Percentiles rank a stretch among this genome's conserved stretches.
Evolutionary conservation across 2,113 vertebrate genomes (phyloP).

Genomic region (Choloepus hoffmanni): DNA sequence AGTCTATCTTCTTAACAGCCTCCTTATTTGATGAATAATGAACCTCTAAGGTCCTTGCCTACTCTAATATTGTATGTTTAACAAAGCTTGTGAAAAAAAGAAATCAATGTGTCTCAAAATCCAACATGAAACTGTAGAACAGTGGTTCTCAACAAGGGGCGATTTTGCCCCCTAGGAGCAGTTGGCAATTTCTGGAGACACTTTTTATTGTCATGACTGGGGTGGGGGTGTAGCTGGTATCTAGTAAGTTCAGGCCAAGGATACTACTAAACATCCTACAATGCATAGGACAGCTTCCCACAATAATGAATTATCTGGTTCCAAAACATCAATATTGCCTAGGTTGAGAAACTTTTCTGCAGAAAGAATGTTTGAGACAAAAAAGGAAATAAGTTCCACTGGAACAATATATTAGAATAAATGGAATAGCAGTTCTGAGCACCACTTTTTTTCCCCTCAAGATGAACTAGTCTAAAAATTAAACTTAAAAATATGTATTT

Average conservation of each 20-base stretch:
- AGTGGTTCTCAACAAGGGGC: neutral
- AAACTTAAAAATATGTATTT: slow-evolving; percentile 26
- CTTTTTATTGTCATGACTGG: neutral
- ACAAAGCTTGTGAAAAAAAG: neutral
- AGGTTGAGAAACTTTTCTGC: neutral
- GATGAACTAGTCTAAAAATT: neutral
- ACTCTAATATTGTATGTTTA: neutral
- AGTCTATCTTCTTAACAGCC: neutral
- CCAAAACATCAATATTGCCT: neutral
- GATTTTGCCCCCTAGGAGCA: neutral
- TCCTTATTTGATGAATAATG: neutral
- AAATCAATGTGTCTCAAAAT: slow-evolving; percentile 22
- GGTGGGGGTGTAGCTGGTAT: neutral
- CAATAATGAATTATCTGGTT: neutral
- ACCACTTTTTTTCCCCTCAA: neutral
- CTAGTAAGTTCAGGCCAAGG: neutral
- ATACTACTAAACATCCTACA: neutral
- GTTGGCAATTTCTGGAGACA: slow-evolving; percentile 4
- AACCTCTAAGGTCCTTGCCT: slow-evolving; percentile 2
- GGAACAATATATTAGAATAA: neutral
- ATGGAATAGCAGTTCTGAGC: neutral
- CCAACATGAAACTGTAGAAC: neutral
- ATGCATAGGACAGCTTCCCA: neutral
- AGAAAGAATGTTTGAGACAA: neutral
- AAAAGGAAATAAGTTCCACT: neutral